Conservation (phyloP, 1,140 invertebrate genomes). For the Rhopalosiphum padi region DNA sequence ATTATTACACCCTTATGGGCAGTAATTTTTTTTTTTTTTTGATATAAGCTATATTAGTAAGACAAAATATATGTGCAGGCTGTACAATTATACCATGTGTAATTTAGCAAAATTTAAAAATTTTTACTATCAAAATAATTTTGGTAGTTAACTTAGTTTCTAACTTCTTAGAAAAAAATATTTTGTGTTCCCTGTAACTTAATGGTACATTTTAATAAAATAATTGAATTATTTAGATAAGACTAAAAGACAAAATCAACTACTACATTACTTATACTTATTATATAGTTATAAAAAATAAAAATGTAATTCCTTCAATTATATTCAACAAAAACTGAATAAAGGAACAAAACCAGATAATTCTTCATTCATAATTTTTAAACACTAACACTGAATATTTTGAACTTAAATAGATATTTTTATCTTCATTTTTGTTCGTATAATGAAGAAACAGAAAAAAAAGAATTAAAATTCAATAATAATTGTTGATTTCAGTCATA, state of each 20-base stretch:
- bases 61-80: background rate
- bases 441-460: slow-evolving; percentile 3
- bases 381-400: background rate
- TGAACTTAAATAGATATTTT: background rate
- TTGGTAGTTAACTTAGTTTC: background rate
- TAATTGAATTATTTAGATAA: background rate
- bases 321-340: background rate
- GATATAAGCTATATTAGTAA: slow-evolving; percentile 9
- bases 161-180: background rate
- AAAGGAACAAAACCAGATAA: slow-evolving; percentile 19
- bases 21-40: no score
- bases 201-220: background rate
- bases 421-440: slow-evolving; percentile 10
- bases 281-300: slow-evolving; percentile 36
- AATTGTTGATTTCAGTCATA: slow-evolving; percentile 51
- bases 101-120: background rate
- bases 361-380: background rate
- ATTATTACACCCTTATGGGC: background rate
- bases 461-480: slow-evolving; percentile 30
- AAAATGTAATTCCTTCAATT: slow-evolving; percentile 8
- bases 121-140: background rate
- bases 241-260: background rate
- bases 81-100: background rate
- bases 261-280: background rate
- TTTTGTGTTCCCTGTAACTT: background rate